Evolutionary conservation across 2,797 vertebrate species (phyloP), one percentile per base, ranked within the genome.

Genomic region (Acropternis orthonyx): DNA sequence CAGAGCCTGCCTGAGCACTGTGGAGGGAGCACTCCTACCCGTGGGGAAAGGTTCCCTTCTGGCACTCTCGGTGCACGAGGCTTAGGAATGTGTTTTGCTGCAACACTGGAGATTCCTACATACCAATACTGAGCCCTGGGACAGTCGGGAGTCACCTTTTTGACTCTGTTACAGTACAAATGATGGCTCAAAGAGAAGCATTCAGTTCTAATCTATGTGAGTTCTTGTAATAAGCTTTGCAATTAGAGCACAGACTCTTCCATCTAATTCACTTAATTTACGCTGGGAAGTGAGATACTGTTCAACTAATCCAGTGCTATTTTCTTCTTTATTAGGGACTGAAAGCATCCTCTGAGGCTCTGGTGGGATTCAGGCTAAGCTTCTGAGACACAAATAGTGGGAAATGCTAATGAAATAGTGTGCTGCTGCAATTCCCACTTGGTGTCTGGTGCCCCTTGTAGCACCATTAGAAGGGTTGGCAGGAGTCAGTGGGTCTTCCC

Each of bases 251-350:
- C 72, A 54, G 80, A 55, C 72, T 85, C 93, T 93, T 95, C 90
- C 85, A 93, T 92, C 93, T 97, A 94, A 96, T 97, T 96, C 95
- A 95, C 79, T 96, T 96, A 96, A 97, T 97, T 97, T 97, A 95
- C 27, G 1, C 90, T 85, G 85, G 91, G 92, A 96, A 97, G 96
- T 96, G 93, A 97, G 92, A 96, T 96, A 88, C 73, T 92, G 85
- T 95, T 97, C 83, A 74, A 61, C 92, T 97, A 97, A 97, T 96
- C 94, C 73, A 0, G 67, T 83, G 80, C 91, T 93, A 72, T 96
- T 96, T 96, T 95, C 83, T 46, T 73, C 92, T 81, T 96, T 95
- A 90, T 93, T 91, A 96, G 86, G 52, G 75, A 97, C 87, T 89
- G 90, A 96, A 96, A 85, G 81, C 86, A 81, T 95, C 81, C 62